Evolutionary conservation across 2,888 invertebrate genomes (phyloP).

Genomic region (Caenorhabditis plicata): DNA sequence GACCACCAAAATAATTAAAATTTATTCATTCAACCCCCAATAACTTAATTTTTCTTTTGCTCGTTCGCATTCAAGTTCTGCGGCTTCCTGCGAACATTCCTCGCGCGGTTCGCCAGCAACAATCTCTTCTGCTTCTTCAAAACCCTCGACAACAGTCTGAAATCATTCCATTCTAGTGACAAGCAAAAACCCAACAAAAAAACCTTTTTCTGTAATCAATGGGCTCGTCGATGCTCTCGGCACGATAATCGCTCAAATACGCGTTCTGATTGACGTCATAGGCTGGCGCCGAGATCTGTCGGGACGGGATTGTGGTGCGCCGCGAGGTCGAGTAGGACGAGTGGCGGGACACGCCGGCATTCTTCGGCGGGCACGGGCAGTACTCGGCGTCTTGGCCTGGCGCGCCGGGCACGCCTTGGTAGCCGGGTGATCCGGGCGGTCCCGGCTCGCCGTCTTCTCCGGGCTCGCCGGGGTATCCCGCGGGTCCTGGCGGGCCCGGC

Average conservation of each 20-base stretch:
- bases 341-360: slow-evolving; percentile 2
- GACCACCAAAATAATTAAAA: neutral
- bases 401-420: slow-evolving; percentile 19
- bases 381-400: slow-evolving; percentile 35
- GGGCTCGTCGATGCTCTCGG: slow-evolving; percentile 15
- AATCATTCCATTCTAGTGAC: neutral
- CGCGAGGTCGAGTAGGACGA: neutral
- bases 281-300: slow-evolving; percentile 6
- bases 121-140: slow-evolving; percentile 29
- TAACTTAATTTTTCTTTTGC: neutral
- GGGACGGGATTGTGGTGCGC: neutral
- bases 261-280: slow-evolving; percentile 16
- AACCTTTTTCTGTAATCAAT: slow-evolving; percentile 21
- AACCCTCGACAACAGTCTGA: slow-evolving; percentile 23
- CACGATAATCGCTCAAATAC: slow-evolving; percentile 9
- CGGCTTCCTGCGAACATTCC: slow-evolving; percentile 29
- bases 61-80: neutral
- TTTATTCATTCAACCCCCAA: no score
- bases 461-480: slow-evolving; percentile 16
- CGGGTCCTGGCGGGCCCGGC: slow-evolving; percentile 28
- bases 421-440: slow-evolving; percentile 14
- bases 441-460: slow-evolving; percentile 26
- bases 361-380: slow-evolving; percentile 35
- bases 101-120: slow-evolving; percentile 20
- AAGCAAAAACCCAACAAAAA: neutral